Conservation (phyloP, 2,888 invertebrate genomes). For the Rhagonycha lutea region DNA sequence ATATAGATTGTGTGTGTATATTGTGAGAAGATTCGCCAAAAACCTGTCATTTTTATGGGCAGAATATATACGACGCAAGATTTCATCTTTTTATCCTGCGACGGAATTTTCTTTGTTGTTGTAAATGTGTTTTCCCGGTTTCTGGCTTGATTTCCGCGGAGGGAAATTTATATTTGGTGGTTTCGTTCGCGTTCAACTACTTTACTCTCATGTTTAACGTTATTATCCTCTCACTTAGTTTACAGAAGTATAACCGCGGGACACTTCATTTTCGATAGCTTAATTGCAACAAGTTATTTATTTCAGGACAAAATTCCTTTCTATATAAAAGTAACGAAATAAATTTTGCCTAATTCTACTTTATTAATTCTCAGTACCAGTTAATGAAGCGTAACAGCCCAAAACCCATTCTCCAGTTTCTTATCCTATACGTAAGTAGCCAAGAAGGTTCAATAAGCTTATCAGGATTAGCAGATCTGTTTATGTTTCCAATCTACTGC, state of each 20-base stretch:
- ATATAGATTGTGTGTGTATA: slow-evolving; percentile 43
- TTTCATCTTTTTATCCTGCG: slow-evolving; percentile 46
- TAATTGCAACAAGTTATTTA: slow-evolving; percentile 2
- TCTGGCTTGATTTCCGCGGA: slow-evolving; percentile 50
- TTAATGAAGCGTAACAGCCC: slow-evolving; percentile 17
- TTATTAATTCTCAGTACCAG: neutral
- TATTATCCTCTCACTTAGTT: slow-evolving; percentile 14
- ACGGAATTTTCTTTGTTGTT: slow-evolving; percentile 47
- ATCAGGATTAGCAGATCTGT: slow-evolving; percentile 19
- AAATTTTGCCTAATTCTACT: neutral
- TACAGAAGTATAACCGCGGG: slow-evolving; percentile 14
- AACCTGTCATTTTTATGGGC: slow-evolving; percentile 48
- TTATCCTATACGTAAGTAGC: slow-evolving; percentile 21
- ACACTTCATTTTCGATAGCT: slow-evolving; percentile 13
- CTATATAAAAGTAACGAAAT: neutral
- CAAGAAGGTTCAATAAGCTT: slow-evolving; percentile 20
- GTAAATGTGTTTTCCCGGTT: slow-evolving; percentile 46
- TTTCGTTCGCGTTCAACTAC: slow-evolving; percentile 27
- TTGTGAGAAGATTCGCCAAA: slow-evolving; percentile 42
- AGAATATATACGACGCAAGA: slow-evolving; percentile 45
- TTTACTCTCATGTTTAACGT: slow-evolving; percentile 25
- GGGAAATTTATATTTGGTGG: slow-evolving; percentile 51
- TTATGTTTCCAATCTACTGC: slow-evolving; percentile 15
- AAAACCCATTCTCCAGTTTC: slow-evolving; percentile 18
- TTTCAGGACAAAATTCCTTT: neutral